Evolutionary conservation across 2,888 invertebrate genomes (phyloP).

Genomic region (Drosophila peninsularis): DNA sequence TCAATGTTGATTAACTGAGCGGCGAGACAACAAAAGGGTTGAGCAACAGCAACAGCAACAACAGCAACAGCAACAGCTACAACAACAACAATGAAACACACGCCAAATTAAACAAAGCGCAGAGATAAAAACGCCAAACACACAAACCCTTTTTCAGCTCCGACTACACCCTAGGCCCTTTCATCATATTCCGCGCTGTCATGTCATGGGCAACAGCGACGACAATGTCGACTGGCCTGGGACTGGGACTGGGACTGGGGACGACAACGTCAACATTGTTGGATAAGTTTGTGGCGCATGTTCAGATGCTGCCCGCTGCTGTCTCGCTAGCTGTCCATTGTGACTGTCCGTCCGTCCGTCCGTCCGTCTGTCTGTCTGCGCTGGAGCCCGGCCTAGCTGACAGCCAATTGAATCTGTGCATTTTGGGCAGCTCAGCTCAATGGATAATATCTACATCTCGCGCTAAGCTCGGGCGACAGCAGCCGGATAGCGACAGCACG

Average conservation of each 20-base stretch:
- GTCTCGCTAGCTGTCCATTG: constrained; percentile 29
- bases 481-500: constrained; percentile 15
- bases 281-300: constrained; percentile 76
- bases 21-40: constrained; percentile 75
- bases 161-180: constrained; percentile 69
- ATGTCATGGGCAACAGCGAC: constrained; percentile 69
- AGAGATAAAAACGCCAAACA: constrained; percentile 51
- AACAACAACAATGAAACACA: constrained; percentile 53
- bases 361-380: constrained; percentile 9
- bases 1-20: constrained; percentile 79
- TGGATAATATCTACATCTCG: constrained; percentile 19
- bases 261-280: constrained; percentile 77
- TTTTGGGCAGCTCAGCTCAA: constrained; percentile 22
- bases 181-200: constrained; percentile 82
- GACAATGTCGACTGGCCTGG: constrained; percentile 21
- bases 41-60: constrained; percentile 32
- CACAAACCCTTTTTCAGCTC: constrained; percentile 51
- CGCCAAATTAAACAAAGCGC: constrained; percentile 77
- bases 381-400: constrained; percentile 38
- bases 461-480: constrained; percentile 16
- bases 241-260: constrained; percentile 13
- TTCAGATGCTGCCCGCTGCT: constrained; percentile 58
- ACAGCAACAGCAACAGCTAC: constrained; percentile 22
- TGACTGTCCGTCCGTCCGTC: constrained; percentile 23
- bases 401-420: constrained; percentile 27